Evolutionary conservation across 2,113 vertebrate genomes (phyloP), one percentile per base, ranked within the genome.

Genomic region (Neoarius graeffei): DNA sequence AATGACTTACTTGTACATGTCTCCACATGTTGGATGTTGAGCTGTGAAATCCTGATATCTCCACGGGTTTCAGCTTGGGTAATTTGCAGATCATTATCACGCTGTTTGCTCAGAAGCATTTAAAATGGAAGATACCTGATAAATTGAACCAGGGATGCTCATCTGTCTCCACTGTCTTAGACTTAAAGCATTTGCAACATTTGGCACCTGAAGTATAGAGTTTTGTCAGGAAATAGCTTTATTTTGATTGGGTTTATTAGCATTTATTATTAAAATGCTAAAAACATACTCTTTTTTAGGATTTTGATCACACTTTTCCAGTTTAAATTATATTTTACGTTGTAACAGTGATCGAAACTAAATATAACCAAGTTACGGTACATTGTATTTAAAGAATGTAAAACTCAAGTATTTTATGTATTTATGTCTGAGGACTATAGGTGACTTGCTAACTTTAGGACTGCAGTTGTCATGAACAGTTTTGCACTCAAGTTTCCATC

Each of bases 41-140:
- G 81, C 48, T 76, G 67, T 67, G 80, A 89, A 67, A 77, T 76
- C 35, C 80, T 25, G 71, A 76, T 59, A 76, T 50, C 13, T 83
- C 25, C 35, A 17, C 27, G 27, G 77, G 71, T 85, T 89, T 74
- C 66, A 10, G 25, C 77, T 85, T 23, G 48, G 62, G 81, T 84
- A 84, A 84, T 84, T 84, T 84, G 64, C 62, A 83, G 82, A 84
- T 84, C 82, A 27, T 84, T 84, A 84, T 84, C 82, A 67, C 48
- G 1, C 13, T 14, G 11, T 84, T 66, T 67, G 42, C 57, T 48
- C 57, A 42, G 10, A 82, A 42, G 57, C 57, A 62, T 84, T 84
- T 84, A 27, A 67, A 84, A 54, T 23, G 17, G 82, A 84, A 84
- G 60, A 67, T 66, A 84, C 82, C 82, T 84, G 62, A 84, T 84